Evolutionary conservation across 2,797 vertebrate species (phyloP).

Genomic region (Cetoscarus ocellatus): DNA sequence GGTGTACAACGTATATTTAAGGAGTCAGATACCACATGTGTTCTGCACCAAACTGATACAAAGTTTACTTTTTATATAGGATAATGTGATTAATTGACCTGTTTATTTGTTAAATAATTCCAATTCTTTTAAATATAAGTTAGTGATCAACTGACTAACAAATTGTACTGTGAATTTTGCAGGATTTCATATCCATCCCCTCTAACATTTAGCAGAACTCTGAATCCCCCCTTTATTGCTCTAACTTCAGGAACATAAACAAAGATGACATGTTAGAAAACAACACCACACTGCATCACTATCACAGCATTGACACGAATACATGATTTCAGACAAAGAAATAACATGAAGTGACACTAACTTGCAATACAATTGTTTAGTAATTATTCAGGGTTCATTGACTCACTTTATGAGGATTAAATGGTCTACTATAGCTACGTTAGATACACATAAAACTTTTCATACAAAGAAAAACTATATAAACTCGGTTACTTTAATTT

Average conservation of each 20-base stretch:
- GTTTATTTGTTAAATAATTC: no score
- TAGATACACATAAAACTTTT: not conserved
- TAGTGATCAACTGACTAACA: no score
- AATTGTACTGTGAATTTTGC: no score
- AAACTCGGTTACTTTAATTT: not conserved
- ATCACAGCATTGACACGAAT: not conserved
- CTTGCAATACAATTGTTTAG: not conserved
- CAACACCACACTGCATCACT: not conserved
- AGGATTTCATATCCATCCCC: no score
- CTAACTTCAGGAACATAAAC: not conserved
- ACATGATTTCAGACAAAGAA: not conserved
- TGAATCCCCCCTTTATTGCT: not conserved
- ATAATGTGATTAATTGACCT: no score
- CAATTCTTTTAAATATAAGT: no score
- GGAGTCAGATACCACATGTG: no score
- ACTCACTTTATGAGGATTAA: not conserved
- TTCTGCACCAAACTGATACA: no score
- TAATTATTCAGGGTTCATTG: not conserved
- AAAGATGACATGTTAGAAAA: not conserved
- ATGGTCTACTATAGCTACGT: not conserved
- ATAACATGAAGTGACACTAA: not conserved
- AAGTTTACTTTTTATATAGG: no score
- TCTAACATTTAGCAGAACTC: no score
- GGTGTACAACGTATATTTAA: no score
- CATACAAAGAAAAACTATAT: not conserved